These are phyloP conservation scores for Scaeva pyrastri DNA, from an alignment of 2,888 invertebrate species.

Conservation along the genomic window DNA sequence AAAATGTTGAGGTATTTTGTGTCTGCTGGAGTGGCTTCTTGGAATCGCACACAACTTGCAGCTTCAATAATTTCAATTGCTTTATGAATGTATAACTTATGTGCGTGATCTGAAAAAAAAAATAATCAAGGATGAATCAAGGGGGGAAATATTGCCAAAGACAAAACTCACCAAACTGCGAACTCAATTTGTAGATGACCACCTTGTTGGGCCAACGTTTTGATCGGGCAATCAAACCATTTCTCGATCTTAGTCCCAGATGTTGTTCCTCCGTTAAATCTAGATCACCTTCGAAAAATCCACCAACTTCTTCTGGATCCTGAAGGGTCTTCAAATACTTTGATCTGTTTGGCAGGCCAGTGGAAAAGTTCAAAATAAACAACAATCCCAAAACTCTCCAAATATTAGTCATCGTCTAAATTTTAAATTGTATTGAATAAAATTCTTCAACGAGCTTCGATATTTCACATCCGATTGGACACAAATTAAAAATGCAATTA, in stretches of 20 bases:
- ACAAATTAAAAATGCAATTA: neutral
- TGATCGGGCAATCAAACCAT: slow-evolving; percentile 86
- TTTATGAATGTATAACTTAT: slow-evolving; percentile 86
- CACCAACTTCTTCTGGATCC: slow-evolving; percentile 91
- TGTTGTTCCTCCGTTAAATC: slow-evolving; percentile 85
- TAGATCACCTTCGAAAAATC: slow-evolving; percentile 90
- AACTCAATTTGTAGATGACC: slow-evolving; percentile 87
- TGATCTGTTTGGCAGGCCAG: slow-evolving; percentile 34
- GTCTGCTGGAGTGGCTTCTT: slow-evolving; percentile 85
- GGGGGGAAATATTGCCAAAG: neutral
- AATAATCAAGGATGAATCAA: neutral
- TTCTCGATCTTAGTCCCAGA: slow-evolving; percentile 81
- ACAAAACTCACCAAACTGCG: slow-evolving; percentile 50
- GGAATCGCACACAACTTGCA: slow-evolving; percentile 89
- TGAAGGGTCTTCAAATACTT: neutral
- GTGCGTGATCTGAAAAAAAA: slow-evolving; percentile 82
- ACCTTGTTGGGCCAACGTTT: slow-evolving; percentile 87
- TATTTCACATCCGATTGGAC: slow-evolving; percentile 20
- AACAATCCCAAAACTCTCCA: neutral
- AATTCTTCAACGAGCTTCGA: neutral
- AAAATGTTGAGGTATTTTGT: slow-evolving; percentile 64
- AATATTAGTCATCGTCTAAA: neutral
- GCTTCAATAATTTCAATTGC: slow-evolving; percentile 90
- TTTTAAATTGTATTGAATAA: too few species aligned
- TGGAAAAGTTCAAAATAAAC: neutral